phyloP scores from a whole-genome alignment of 2,888 invertebrate species.

The Cerceris ruficornis region DNA sequence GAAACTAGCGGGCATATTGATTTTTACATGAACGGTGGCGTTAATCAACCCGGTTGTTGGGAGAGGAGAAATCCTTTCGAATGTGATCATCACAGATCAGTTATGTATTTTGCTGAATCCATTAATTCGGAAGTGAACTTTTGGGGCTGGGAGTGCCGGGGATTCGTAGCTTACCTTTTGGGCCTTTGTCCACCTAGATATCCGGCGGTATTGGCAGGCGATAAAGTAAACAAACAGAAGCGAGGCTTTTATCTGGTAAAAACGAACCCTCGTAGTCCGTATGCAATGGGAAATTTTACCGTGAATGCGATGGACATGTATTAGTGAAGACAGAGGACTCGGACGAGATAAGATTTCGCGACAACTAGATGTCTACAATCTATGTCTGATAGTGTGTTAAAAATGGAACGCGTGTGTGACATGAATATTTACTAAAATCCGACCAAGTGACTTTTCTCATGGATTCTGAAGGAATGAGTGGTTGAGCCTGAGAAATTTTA shows the following conservation, averaged over 20 bases:
- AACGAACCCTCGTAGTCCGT: slow-evolving; percentile 84
- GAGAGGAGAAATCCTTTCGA: slow-evolving; percentile 82
- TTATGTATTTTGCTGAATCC: slow-evolving; percentile 86
- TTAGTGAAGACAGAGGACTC: background rate
- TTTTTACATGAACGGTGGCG: slow-evolving; percentile 89
- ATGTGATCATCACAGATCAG: slow-evolving; percentile 86
- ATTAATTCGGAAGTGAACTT: slow-evolving; percentile 85
- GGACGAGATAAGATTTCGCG: no score
- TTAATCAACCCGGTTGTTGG: slow-evolving; percentile 87
- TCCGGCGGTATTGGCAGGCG: slow-evolving; percentile 76
- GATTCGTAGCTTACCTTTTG: slow-evolving; percentile 84
- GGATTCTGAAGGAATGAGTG: slow-evolving; percentile 11
- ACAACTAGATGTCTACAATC: no score
- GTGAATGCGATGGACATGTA: slow-evolving; percentile 64
- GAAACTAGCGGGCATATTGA: slow-evolving; percentile 87
- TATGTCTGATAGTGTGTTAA: no score
- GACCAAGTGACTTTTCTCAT: background rate
- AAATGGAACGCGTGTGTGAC: no score
- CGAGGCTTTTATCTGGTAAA: slow-evolving; percentile 84
- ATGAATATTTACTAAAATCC: no score
- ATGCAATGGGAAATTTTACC: slow-evolving; percentile 84
- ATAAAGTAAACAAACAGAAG: slow-evolving; percentile 67
- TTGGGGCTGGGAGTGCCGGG: slow-evolving; percentile 86
- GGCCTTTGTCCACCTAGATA: slow-evolving; percentile 84
- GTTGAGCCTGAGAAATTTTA: slow-evolving; percentile 2